Evolutionary conservation across 2,113 vertebrate genomes (phyloP), one percentile per base, ranked within the genome.

Genomic region (Cyprinodon variegatus): DNA sequence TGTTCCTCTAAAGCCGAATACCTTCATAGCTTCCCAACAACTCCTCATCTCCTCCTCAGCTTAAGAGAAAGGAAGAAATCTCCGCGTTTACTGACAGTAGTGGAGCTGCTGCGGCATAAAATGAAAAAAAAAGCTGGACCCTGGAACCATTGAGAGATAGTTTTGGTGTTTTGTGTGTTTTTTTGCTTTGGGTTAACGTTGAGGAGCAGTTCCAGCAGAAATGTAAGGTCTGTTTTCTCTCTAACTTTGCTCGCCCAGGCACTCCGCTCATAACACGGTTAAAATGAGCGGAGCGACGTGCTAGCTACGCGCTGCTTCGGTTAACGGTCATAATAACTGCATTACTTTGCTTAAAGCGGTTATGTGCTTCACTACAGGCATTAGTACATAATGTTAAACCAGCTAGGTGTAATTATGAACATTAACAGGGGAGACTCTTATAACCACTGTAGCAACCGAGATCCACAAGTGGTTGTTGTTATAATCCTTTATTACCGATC

Each of bases 401-500:
- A 65, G 20, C 73, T 11, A n/a, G 17, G 7, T 50, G 66, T 29
- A 50, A 48, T 36, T 17, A 20, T 39, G 15, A 20, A 57, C 20
- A 57, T 20, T 57, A 9, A 20, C 17, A 20, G 9, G 2, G n/a
- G n/a, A 57, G 17, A n/a, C 17, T n/a, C 61, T 76, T 71, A 68
- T 61, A 13, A 61, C 4, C 68, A 20, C 60, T 40, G 2, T 72
- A 43, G 61, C 66, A 79, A 43, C 2, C 29, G 29, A 61, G 36
- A 90, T 88, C 91, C 79, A 93, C 92, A 93, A 91, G 91, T 93
- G 90, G 89, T 91, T 89, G 82, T 67, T 48, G 77, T 38, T 36
- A 17, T 8, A 40, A 14, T n/a, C 64, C 60, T 13, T 46, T 14
- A 48, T 67, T 14, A 14, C 59, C 12, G 12, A 3, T 7, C 7